Conservation (phyloP, 1,140 invertebrate species). For the Camponotus pennsylvanicus region DNA sequence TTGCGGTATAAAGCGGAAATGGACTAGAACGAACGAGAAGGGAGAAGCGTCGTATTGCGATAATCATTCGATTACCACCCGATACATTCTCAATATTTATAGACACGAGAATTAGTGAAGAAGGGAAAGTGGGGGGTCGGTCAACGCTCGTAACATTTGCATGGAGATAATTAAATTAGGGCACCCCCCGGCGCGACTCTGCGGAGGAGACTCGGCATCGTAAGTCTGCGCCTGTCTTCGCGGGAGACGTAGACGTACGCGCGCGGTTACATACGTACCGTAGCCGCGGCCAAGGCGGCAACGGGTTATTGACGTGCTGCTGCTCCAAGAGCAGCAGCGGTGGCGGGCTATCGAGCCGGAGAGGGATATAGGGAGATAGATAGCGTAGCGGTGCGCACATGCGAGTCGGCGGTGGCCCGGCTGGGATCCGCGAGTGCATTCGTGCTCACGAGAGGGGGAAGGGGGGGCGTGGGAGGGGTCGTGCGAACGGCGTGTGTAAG, state of each 20-base stretch:
- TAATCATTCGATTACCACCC: too few species aligned
- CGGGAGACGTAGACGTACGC: not conserved
- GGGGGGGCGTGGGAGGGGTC: conserved; percentile 25
- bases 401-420: conserved; percentile 38
- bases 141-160: not conserved
- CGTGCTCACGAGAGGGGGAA: too few species aligned
- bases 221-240: conserved; percentile 11
- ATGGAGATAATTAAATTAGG: not conserved
- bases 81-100: too few species aligned
- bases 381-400: conserved; percentile 64
- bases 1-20: not conserved
- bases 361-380: conserved; percentile 64
- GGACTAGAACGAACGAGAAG: not conserved
- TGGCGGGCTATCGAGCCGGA: conserved; percentile 62
- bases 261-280: not conserved
- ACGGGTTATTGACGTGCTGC: conserved; percentile 76
- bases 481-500: conserved; percentile 51
- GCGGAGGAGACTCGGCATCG: not conserved
- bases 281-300: conserved; percentile 64
- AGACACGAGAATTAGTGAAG: too few species aligned
- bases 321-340: conserved; percentile 56
- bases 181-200: not conserved
- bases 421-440: conserved; percentile 36
- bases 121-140: too few species aligned
- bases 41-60: too few species aligned